Percentiles rank a stretch among this genome's conserved stretches.
Evolutionary conservation across 2,113 vertebrate species (phyloP).

Genomic region (Bucco capensis): DNA sequence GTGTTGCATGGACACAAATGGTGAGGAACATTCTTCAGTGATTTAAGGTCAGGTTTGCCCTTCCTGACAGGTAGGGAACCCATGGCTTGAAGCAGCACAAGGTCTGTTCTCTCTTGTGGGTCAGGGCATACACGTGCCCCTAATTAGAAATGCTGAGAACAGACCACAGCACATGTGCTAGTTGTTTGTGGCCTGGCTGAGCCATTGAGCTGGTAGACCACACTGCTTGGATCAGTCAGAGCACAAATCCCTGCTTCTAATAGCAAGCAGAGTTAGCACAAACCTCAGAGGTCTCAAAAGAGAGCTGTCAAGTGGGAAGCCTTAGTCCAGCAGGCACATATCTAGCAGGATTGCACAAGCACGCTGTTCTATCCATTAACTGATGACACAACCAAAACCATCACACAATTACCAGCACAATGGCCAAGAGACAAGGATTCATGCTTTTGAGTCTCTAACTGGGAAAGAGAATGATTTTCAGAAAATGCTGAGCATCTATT

Average conservation of each 20-base stretch:
- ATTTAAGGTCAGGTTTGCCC: background rate
- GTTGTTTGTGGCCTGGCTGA: background rate
- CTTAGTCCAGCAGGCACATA: background rate
- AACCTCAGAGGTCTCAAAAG: background rate
- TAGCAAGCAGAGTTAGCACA: background rate
- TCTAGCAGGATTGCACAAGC: background rate
- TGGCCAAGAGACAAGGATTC: background rate
- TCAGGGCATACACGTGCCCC: background rate
- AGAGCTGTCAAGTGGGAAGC: background rate
- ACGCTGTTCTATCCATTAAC: background rate
- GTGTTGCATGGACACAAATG: background rate
- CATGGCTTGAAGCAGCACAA: background rate
- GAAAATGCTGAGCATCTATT: background rate
- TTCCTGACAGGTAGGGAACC: background rate
- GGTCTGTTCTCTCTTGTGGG: background rate
- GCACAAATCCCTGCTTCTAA: background rate
- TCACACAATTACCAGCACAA: background rate
- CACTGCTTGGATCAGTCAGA: background rate
- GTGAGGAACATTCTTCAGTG: background rate
- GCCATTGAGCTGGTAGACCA: background rate
- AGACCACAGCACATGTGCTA: constrained; percentile 7
- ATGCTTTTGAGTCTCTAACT: background rate
- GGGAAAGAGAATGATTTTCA: background rate
- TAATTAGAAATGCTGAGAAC: background rate
- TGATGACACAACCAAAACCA: background rate